These are phyloP conservation scores for Augiades crinisus DNA, from an alignment of 2,888 invertebrate genomes.

Conservation along the genomic window DNA sequence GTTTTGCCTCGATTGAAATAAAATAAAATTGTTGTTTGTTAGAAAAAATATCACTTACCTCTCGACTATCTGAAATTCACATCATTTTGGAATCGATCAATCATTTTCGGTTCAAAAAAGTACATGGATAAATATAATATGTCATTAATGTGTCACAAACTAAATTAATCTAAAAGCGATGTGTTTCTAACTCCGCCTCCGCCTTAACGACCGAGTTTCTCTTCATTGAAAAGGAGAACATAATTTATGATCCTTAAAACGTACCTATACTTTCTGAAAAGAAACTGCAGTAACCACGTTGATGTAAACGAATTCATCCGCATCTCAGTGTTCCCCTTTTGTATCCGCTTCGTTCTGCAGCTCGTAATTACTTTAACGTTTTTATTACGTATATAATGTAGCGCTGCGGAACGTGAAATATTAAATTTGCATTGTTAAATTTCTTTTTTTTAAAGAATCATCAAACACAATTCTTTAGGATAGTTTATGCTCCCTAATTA, in stretches of 20 bases:
- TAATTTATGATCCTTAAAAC: slow-evolving; percentile 22
- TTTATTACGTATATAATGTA: neutral
- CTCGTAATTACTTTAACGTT: slow-evolving; percentile 7
- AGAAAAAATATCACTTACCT: too few relatives aligned
- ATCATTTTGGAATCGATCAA: too few relatives aligned
- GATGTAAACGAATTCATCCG: slow-evolving; percentile 15
- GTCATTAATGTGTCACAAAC: slow-evolving; percentile 3
- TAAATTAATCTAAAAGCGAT: slow-evolving; percentile 5
- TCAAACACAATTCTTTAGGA: too few relatives aligned
- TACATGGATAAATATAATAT: slow-evolving; percentile 1
- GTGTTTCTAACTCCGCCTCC: slow-evolving; percentile 29
- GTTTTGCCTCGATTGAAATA: slow-evolving; percentile 14
- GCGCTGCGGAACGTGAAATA: neutral
- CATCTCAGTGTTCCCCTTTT: neutral
- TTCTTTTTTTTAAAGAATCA: too few relatives aligned
- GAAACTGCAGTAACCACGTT: slow-evolving; percentile 7
- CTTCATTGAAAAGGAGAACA: slow-evolving; percentile 17
- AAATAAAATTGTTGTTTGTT: slow-evolving; percentile 10
- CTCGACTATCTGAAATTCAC: too few relatives aligned
- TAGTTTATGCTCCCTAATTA: too few relatives aligned
- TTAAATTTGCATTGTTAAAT: neutral
- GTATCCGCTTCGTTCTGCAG: neutral
- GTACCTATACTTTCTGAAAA: slow-evolving; percentile 13
- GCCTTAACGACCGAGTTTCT: slow-evolving; percentile 36
- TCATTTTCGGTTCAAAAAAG: too few relatives aligned